Evolutionary conservation across 2,797 vertebrate species (phyloP).

Genomic region (Coregonus ussuriensis): DNA sequence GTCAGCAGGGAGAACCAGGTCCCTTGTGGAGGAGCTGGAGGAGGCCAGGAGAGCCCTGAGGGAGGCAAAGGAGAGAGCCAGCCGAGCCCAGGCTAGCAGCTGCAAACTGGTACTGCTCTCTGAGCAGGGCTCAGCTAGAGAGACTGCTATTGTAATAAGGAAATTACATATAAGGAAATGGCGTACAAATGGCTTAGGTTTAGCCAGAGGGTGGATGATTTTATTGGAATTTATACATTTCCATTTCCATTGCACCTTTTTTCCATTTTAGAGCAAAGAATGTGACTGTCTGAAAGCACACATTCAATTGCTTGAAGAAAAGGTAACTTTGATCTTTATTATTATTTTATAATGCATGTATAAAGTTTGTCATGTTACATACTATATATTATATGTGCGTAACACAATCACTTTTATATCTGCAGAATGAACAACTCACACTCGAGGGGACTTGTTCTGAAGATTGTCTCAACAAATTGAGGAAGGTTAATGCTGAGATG

Average conservation of each 20-base stretch:
- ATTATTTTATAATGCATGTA: neutral
- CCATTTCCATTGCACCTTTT: constrained; percentile 11
- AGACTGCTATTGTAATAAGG: neutral
- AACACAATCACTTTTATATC: neutral
- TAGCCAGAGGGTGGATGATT: neutral
- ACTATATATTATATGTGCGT: neutral
- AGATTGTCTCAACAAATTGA: constrained; percentile 68
- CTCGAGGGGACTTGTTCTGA: constrained; percentile 68
- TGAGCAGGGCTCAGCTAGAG: neutral
- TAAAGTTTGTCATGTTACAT: neutral
- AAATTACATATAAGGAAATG: neutral
- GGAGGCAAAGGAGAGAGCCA: constrained; percentile 70
- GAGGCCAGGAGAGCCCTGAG: constrained; percentile 63
- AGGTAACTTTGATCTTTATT: constrained; percentile 55
- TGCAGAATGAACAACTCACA: constrained; percentile 74
- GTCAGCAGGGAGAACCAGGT: constrained; percentile 60
- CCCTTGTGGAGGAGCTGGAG: constrained; percentile 74
- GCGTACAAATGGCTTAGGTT: neutral
- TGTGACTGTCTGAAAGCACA: constrained; percentile 69
- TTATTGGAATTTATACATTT: neutral
- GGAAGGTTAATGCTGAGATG: constrained; percentile 65
- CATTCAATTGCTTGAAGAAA: constrained; percentile 71
- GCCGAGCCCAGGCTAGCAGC: constrained; percentile 60
- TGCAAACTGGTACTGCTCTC: constrained; percentile 66
- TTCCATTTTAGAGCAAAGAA: constrained; percentile 67